phyloP scores from a whole-genome alignment of 2,113 vertebrate species.

The Anarrhichthys ocellatus region DNA sequence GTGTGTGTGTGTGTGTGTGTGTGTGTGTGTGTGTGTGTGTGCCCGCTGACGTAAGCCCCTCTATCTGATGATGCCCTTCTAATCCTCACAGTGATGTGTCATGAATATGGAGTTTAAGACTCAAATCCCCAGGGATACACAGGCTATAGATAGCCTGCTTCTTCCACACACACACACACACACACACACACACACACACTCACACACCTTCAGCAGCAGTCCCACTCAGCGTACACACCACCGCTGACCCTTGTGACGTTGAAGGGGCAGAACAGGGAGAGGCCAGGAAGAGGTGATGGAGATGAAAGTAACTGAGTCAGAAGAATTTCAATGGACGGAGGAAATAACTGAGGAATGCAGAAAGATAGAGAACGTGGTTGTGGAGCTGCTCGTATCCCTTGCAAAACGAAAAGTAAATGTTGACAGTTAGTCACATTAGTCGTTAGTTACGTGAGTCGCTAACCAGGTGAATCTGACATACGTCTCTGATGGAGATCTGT shows the following conservation, averaged over 20 bases:
- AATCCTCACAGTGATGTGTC: constrained; percentile 90
- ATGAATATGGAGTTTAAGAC: constrained; percentile 89
- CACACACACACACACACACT: constrained; percentile 44
- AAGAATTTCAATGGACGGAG: constrained; percentile 35
- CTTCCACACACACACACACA: constrained; percentile 49
- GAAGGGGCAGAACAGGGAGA: constrained; percentile 40
- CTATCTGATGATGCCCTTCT: constrained; percentile 88
- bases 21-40: constrained; percentile 18
- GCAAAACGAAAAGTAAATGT: too few relatives aligned
- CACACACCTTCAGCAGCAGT: constrained; percentile 54
- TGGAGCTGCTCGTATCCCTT: neutral
- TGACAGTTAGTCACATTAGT: too few relatives aligned
- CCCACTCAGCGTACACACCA: constrained; percentile 36
- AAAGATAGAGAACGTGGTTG: constrained; percentile 23
- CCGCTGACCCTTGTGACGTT: constrained; percentile 62
- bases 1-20: constrained; percentile 36
- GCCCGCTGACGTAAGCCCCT: constrained; percentile 77
- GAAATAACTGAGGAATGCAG: constrained; percentile 36
- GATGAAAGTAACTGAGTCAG: constrained; percentile 52
- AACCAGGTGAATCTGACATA: too few relatives aligned
- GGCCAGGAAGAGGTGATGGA: constrained; percentile 56
- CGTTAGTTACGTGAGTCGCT: too few relatives aligned
- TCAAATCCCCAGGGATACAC: constrained; percentile 87
- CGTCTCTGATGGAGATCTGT: too few relatives aligned
- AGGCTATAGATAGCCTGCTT: constrained; percentile 84